A percentile compares a stretch with the other conserved stretches of the same genome.
phyloP scores from a whole-genome alignment of 2,888 invertebrate species.

The Aelia acuminata region DNA sequence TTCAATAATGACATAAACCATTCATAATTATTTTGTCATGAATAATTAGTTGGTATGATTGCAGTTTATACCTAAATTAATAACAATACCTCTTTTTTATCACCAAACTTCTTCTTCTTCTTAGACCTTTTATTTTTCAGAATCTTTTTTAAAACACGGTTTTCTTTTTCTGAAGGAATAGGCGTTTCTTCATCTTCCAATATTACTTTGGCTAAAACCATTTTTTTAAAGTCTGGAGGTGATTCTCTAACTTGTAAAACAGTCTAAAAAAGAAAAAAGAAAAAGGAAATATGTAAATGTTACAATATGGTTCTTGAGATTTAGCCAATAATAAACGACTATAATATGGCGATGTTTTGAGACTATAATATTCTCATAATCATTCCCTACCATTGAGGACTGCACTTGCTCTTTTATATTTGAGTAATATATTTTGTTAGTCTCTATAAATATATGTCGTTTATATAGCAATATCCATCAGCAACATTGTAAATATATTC shows the following conservation, averaged over 20 bases:
- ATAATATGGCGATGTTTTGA: too few species aligned
- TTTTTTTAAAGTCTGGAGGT: constrained; percentile 27
- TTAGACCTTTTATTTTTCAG: neutral
- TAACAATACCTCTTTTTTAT: neutral
- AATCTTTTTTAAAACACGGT: neutral
- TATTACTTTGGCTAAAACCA: neutral
- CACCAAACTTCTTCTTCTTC: neutral
- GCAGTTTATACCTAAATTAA: neutral
- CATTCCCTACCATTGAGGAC: too few species aligned
- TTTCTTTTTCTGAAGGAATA: neutral
- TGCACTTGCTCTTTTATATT: too few species aligned
- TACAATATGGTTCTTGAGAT: too few species aligned
- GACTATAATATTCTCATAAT: too few species aligned
- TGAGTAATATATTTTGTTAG: too few species aligned
- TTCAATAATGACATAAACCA: too few species aligned
- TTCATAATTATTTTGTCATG: neutral
- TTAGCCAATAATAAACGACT: too few species aligned
- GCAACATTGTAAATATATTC: too few species aligned
- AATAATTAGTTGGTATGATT: neutral
- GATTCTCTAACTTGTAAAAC: neutral
- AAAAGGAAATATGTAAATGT: too few species aligned
- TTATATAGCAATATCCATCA: too few species aligned
- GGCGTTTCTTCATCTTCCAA: neutral
- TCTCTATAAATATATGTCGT: too few species aligned
- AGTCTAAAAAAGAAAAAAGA: constrained; percentile 13